A percentile compares a stretch with the other conserved stretches of the same genome.
Evolutionary conservation across 2,888 invertebrate genomes (phyloP).

Genomic region (Drosophila paranaensis): DNA sequence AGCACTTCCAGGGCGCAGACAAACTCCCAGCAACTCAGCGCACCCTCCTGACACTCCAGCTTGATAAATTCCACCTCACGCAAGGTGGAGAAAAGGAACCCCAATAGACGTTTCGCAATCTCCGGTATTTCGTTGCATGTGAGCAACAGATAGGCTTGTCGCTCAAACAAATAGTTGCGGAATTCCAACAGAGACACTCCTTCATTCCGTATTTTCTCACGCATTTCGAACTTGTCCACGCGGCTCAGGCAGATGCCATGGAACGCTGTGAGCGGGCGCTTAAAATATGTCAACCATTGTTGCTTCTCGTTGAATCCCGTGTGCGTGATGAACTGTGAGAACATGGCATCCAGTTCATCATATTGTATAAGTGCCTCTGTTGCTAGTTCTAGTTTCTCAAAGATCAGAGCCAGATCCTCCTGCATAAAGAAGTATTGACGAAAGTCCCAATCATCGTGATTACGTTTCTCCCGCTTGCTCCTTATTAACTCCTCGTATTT

Average conservation of each 20-base stretch:
- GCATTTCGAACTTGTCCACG: constrained; percentile 86
- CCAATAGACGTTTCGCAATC: constrained; percentile 94
- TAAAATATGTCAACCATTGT: constrained; percentile 93
- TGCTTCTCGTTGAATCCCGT: constrained; percentile 95
- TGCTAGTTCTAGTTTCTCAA: constrained; percentile 96
- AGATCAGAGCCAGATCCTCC: constrained; percentile 97
- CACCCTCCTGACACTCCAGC: constrained; percentile 91
- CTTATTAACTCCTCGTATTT: constrained; percentile 96
- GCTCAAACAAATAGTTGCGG: constrained; percentile 96
- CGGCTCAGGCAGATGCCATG: constrained; percentile 90
- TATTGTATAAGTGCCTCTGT: constrained; percentile 98
- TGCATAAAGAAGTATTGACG: constrained; percentile 96
- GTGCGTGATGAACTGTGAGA: constrained; percentile 98
- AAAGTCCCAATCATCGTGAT: constrained; percentile 96
- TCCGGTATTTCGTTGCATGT: constrained; percentile 85
- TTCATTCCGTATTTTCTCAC: constrained; percentile 78
- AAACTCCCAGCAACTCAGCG: constrained; percentile 96
- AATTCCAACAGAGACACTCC: constrained; percentile 93
- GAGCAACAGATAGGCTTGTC: constrained; percentile 93
- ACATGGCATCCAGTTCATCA: constrained; percentile 98
- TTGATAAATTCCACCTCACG: constrained; percentile 93
- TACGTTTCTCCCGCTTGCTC: constrained; percentile 94
- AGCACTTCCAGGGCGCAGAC: constrained; percentile 95
- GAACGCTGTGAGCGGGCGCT: constrained; percentile 92
- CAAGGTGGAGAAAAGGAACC: constrained; percentile 95